These are phyloP conservation scores for Drosophila prostipennis DNA, from an alignment of 2,888 invertebrate genomes.

Conservation along the genomic window DNA sequence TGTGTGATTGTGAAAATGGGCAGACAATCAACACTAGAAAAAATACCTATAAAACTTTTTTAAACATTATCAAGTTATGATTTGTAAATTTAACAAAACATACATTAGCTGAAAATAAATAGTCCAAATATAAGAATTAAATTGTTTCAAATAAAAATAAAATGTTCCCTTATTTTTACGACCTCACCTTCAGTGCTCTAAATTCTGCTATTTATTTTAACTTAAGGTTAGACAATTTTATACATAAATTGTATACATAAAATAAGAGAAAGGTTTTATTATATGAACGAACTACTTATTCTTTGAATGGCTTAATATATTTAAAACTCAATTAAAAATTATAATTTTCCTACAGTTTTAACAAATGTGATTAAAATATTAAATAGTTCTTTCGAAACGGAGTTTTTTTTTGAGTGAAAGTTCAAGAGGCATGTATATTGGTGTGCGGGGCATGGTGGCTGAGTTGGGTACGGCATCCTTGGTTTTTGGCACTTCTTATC, in stretches of 20 bases:
- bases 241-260: too few species aligned
- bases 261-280: too few species aligned
- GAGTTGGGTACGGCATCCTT: conserved; percentile 20
- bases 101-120: background rate
- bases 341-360: background rate
- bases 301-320: background rate
- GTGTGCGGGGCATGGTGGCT: conserved; percentile 50
- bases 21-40: conserved; percentile 1
- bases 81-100: too few species aligned
- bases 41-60: background rate
- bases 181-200: too few species aligned
- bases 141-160: too few species aligned
- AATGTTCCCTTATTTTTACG: too few species aligned
- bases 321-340: too few species aligned
- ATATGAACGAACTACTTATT: background rate
- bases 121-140: too few species aligned
- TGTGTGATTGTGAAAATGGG: conserved; percentile 9
- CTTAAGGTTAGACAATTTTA: too few species aligned
- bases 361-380: too few species aligned
- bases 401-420: conserved; percentile 6
- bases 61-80: too few species aligned
- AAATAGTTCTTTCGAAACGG: background rate
- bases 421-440: conserved; percentile 42
- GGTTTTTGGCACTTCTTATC: conserved; percentile 66
- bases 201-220: too few species aligned